Evolutionary conservation across 2,888 invertebrate genomes (phyloP).

Genomic region (Agriopis aurantiaria): DNA sequence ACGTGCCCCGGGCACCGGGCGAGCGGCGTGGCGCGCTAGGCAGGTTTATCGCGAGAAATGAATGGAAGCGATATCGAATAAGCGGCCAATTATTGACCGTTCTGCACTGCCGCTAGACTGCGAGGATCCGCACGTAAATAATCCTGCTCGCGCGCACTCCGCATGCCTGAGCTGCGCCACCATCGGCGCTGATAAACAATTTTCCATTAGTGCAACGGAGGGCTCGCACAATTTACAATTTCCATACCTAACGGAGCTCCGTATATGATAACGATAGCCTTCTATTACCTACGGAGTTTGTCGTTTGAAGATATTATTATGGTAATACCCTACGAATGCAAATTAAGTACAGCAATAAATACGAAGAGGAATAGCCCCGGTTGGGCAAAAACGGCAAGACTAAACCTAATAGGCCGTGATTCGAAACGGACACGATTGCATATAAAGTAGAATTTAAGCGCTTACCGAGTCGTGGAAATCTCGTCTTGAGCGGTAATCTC

Average conservation of each 20-base stretch:
- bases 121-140: constrained; percentile 77
- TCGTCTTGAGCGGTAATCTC: constrained; percentile 44
- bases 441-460: constrained; percentile 58
- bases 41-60: constrained; percentile 79
- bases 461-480: constrained; percentile 54
- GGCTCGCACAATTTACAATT: constrained; percentile 62
- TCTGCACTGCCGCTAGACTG: constrained; percentile 62
- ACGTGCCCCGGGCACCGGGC: constrained; percentile 56
- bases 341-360: constrained; percentile 77
- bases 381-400: constrained; percentile 63
- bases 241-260: constrained; percentile 70
- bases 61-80: constrained; percentile 82
- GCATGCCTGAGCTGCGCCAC: constrained; percentile 26
- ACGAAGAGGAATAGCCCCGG: constrained; percentile 65
- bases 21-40: constrained; percentile 46
- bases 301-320: constrained; percentile 78
- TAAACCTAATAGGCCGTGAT: constrained; percentile 61
- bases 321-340: constrained; percentile 75
- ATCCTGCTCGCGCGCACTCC: constrained; percentile 77
- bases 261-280: constrained; percentile 63
- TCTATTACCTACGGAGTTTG: constrained; percentile 69
- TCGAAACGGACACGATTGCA: constrained; percentile 58
- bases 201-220: constrained; percentile 74
- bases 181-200: constrained; percentile 76
- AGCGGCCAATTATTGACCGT: constrained; percentile 76